Evolutionary conservation across 2,797 vertebrate species (phyloP).

Genomic region (Gobionotothen gibberifrons): DNA sequence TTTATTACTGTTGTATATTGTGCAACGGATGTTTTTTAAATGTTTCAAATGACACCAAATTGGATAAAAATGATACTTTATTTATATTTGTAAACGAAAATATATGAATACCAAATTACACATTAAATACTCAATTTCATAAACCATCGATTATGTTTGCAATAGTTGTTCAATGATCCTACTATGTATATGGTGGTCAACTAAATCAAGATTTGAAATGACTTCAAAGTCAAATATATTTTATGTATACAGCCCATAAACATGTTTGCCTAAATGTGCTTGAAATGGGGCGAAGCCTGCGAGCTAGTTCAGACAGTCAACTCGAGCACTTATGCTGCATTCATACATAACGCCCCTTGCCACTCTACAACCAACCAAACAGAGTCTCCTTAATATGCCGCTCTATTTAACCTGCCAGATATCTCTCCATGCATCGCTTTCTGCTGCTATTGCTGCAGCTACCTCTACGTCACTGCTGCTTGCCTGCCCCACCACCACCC

Average conservation of each 20-base stretch:
- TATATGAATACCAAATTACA: not conserved
- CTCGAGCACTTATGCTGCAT: too few relatives aligned
- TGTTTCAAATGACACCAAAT: not conserved
- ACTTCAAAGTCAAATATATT: not conserved
- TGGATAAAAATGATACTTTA: not conserved
- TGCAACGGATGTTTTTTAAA: not conserved
- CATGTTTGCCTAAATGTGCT: not conserved
- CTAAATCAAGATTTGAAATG: not conserved
- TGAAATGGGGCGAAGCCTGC: too few relatives aligned
- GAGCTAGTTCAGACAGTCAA: too few relatives aligned
- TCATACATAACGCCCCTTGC: too few relatives aligned
- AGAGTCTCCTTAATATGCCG: too few relatives aligned
- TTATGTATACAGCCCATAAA: not conserved
- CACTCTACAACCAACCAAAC: too few relatives aligned
- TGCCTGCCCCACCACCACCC: too few relatives aligned
- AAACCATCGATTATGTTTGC: not conserved
- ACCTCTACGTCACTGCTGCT: too few relatives aligned
- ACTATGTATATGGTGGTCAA: not conserved
- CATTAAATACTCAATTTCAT: too few relatives aligned
- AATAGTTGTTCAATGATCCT: fast-evolving
- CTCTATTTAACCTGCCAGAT: too few relatives aligned
- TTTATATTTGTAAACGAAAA: not conserved
- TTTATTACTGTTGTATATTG: not conserved
- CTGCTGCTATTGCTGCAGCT: too few relatives aligned
- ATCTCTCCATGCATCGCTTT: too few relatives aligned